Conservation (phyloP, 2,113 vertebrate species). For the Psephotus haematonotus region DNA sequence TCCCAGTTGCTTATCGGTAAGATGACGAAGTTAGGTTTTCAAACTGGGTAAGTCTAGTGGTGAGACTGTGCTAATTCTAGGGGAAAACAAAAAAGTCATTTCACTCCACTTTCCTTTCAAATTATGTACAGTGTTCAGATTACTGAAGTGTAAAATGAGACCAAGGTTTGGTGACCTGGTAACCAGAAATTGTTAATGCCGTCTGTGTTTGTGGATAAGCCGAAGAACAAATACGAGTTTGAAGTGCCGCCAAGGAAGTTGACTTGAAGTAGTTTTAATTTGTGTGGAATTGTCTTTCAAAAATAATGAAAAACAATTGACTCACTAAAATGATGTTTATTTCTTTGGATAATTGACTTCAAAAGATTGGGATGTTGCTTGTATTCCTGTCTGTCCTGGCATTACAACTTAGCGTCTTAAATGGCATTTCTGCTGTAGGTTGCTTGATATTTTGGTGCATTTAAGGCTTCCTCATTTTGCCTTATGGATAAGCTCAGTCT, state of each 20-base stretch:
- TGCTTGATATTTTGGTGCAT: neutral
- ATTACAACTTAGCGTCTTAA: neutral
- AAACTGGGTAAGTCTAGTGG: neutral
- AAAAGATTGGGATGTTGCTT: neutral
- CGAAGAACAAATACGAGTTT: neutral
- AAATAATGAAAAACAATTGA: neutral
- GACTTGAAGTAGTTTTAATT: constrained; percentile 10
- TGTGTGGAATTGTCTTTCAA: neutral
- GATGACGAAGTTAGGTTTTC: neutral
- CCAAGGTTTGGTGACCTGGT: constrained; percentile 46
- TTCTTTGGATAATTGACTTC: constrained; percentile 6
- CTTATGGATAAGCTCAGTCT: neutral
- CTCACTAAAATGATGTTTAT: neutral
- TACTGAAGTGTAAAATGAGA: constrained; percentile 57
- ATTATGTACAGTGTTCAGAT: constrained; percentile 3
- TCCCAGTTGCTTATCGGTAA: neutral
- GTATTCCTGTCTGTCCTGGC: neutral
- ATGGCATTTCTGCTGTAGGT: neutral
- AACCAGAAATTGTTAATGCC: constrained; percentile 34
- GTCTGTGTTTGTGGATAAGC: neutral
- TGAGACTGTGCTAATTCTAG: neutral
- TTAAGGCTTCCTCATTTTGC: constrained; percentile 40
- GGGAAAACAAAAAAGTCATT: accelerated
- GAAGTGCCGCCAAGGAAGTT: neutral
- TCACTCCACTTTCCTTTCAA: constrained; percentile 12